Evolutionary conservation across 1,140 invertebrate species (phyloP).

Genomic region (Dreissena rostriformis): DNA sequence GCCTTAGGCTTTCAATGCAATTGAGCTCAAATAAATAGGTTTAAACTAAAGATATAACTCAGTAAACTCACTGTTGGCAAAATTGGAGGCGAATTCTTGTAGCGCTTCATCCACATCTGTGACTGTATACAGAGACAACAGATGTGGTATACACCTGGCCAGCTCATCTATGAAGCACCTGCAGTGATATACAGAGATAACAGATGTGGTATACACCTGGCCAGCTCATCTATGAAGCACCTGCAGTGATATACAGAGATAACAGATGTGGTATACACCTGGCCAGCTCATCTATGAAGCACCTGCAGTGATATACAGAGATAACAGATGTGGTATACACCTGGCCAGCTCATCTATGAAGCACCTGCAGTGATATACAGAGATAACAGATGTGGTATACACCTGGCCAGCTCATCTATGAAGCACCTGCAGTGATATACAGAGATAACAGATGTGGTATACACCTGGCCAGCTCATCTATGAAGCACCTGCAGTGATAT

Average conservation of each 20-base stretch:
- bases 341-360: slow-evolving; percentile 88
- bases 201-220: slow-evolving; percentile 88
- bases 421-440: slow-evolving; percentile 90
- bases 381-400: slow-evolving; percentile 88
- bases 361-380: slow-evolving; percentile 89
- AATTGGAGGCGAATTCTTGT: slow-evolving; percentile 94
- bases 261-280: slow-evolving; percentile 88
- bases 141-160: slow-evolving; percentile 87
- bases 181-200: slow-evolving; percentile 87
- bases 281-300: slow-evolving; percentile 88
- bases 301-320: slow-evolving; percentile 89
- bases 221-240: slow-evolving; percentile 88
- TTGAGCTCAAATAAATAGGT: too few relatives aligned
- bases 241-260: slow-evolving; percentile 88
- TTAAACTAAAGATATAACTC: too few relatives aligned
- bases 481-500: slow-evolving; percentile 91
- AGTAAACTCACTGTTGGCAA: slow-evolving; percentile 89
- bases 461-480: slow-evolving; percentile 87
- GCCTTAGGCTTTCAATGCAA: too few relatives aligned
- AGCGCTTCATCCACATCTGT: slow-evolving; percentile 94
- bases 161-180: slow-evolving; percentile 89
- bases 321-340: slow-evolving; percentile 87
- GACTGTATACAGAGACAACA: slow-evolving; percentile 88
- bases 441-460: slow-evolving; percentile 88
- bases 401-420: slow-evolving; percentile 86